Conservation (phyloP, 1,140 invertebrate species). For the Saccostrea echinata region DNA sequence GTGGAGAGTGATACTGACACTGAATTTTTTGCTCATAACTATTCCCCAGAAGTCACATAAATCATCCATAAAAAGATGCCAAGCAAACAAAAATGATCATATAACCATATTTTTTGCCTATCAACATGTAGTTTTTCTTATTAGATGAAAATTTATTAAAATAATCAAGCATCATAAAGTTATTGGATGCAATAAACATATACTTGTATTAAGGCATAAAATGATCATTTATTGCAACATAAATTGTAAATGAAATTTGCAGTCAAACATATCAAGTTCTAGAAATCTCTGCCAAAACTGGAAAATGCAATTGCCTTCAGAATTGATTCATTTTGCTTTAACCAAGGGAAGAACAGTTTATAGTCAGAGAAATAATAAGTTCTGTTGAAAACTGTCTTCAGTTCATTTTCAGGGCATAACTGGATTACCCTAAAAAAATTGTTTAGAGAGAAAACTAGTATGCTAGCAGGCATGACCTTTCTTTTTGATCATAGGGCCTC, state of each 20-base stretch:
- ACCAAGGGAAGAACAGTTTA: background rate
- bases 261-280: background rate
- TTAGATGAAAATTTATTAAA: background rate
- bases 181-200: background rate
- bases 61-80: background rate
- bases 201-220: background rate
- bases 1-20: background rate
- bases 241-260: background rate
- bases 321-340: background rate
- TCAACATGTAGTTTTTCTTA: background rate
- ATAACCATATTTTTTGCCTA: background rate
- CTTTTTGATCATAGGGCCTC: background rate
- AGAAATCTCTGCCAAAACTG: background rate
- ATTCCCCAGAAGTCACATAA: background rate
- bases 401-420: background rate
- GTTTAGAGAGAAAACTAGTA: constrained; percentile 17
- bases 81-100: background rate
- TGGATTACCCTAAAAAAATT: constrained; percentile 35
- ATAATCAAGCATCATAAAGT: background rate
- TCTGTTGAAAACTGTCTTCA: background rate
- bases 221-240: background rate
- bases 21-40: background rate
- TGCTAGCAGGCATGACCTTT: constrained; percentile 10
- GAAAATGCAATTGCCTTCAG: background rate
- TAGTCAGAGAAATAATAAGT: background rate